Base-by-base conservation (phyloP, 2,113 vertebrate species). In the Leptobrachium leishanense region DNA sequence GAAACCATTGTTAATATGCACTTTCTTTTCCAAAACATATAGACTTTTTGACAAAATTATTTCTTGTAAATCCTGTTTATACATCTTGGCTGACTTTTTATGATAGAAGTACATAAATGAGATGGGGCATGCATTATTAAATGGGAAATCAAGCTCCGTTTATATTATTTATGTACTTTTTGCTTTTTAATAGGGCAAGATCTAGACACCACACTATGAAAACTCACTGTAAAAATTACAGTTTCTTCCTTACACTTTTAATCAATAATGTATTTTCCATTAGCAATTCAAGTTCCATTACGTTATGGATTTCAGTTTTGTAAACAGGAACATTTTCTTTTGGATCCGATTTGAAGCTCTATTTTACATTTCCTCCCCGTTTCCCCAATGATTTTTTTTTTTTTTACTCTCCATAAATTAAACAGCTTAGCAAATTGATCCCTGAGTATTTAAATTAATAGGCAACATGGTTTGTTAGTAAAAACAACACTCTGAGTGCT, bases 211-310 rank as follows among this genome's bases (percentile, higher is more conserved):
- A 0, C 67, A 63, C 53, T 43, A 77, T 10, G 59, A 6, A 77
- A 62, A 10, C 4, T 8, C 50, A 13, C 54, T 5, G 12, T 2
- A 5, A 12, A 68, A 74, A 74, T 40, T 64, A 67, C 13, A 11
- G 53, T 68, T 80, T n/a, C 69, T 50, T 55, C 40, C 72, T 72
- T 57, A 46, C 10, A 7, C 42, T 44, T 43, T 50, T 62, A 81
- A 74, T 74, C 64, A 68, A 81, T 81, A 81, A 68, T 74, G 31
- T 59, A 62, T 81, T 74, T 68, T 68, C 53, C 65, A 81, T 81
- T 68, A 68, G 63, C 43, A 6, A 53, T 74, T 79, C 39, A 31
- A 70, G 53, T 66, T 72, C 71, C 54, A 57, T 79, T 72, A 54
- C 9, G 43, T 79, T 79, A 79, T 79, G 69, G 69, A 72, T 79